These are phyloP conservation scores for Sycobia sp. DNA, from an alignment of 1,140 invertebrate genomes.

Conservation along the genomic window DNA sequence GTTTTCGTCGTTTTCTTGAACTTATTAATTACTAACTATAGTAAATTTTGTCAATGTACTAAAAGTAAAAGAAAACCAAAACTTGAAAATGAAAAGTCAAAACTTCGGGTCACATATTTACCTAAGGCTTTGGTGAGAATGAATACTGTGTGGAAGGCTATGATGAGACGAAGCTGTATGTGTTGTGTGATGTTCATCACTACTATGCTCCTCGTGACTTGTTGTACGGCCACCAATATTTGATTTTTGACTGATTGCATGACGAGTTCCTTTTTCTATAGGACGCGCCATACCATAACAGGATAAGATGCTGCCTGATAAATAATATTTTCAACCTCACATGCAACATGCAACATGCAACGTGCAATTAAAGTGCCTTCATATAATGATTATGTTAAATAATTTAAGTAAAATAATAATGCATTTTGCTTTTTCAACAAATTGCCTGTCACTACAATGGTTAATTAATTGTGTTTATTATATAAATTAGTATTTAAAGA, in stretches of 20 bases:
- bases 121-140: conserved; percentile 61
- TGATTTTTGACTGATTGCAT: conserved; percentile 48
- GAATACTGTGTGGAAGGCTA: conserved; percentile 57
- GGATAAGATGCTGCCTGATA: conserved; percentile 49
- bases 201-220: conserved; percentile 76
- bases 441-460: too few species aligned
- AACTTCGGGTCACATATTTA: conserved; percentile 33
- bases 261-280: conserved; percentile 53
- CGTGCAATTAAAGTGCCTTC: conserved; percentile 26
- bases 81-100: conserved; percentile 4
- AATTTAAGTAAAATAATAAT: background rate
- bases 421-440: too few species aligned
- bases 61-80: background rate
- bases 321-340: conserved; percentile 44
- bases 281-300: conserved; percentile 50
- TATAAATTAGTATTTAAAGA: too few species aligned
- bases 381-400: conserved; percentile 10
- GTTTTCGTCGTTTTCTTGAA: too few species aligned
- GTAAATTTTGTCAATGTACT: too few species aligned
- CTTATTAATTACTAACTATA: too few species aligned
- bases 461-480: too few species aligned
- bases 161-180: conserved; percentile 59
- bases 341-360: conserved; percentile 45
- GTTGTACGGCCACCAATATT: conserved; percentile 58
- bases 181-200: conserved; percentile 68